Evolutionary conservation across 2,113 vertebrate species (phyloP), one percentile per base, ranked within the genome.

Genomic region (Colinus virginianus): DNA sequence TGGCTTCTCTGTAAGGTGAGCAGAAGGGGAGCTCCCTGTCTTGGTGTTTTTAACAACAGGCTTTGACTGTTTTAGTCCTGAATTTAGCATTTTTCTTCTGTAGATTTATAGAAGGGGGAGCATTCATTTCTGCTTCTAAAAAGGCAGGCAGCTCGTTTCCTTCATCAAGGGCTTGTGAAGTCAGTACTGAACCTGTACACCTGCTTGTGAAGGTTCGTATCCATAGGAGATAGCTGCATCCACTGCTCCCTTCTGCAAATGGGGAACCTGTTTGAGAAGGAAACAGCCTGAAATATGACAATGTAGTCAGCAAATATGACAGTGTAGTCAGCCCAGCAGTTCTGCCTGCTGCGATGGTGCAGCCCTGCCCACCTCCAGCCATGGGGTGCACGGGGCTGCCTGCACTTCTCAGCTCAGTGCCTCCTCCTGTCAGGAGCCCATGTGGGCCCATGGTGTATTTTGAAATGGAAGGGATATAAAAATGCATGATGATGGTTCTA

Each of bases 361-460:
- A 51, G 25, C 49, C 26, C 51, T 53, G 15, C 49, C 46, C 1
- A 1, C 34, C 76, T 48, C 3, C 2, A 17, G 67, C 28, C 16
- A n/a, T 2, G 0, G n/a, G 22, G 20, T 56, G 7, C 3, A 1
- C 28, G 6, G 21, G 20, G 42, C 18, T 7, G 8, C 45, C 56
- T 22, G 7, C 32, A 80, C 53, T 23, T 55, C 51, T 48, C 13
- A 25, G 10, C 21, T 6, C 6, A 1, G 4, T 9, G 3, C 18
- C 38, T 69, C 62, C 45, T 72, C 42, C 46, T 38, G 34, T 78
- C 49, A 55, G 1, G 1, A 70, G 20, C n/a, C 45, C 32, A 19
- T 3, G 19, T 62, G 42, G 34, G 30, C 19, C n/a, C 13, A 1
- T 38, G 56, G 36, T 43, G 15, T n/a, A 13, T 75, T 92, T 81